Evolutionary conservation across 2,113 vertebrate species (phyloP).

Genomic region (Ammodytes dubius): DNA sequence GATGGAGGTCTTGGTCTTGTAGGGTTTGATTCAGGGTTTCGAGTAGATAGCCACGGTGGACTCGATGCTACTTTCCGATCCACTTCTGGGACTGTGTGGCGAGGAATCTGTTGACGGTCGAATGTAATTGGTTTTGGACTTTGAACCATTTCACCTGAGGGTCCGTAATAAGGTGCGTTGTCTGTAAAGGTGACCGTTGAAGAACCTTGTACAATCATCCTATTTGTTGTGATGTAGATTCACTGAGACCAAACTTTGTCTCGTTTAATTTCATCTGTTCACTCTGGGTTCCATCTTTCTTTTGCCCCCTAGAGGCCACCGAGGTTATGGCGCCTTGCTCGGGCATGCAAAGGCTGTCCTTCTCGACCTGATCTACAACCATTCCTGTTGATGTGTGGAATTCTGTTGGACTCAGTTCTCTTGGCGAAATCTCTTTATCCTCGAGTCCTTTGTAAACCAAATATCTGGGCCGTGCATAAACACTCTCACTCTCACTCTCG

Average conservation of each 20-base stretch:
- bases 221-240: slow-evolving; percentile 11
- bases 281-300: neutral
- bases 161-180: neutral
- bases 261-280: neutral
- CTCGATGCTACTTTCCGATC: neutral
- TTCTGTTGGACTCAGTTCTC: slow-evolving; percentile 14
- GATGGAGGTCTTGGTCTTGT: neutral
- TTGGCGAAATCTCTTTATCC: neutral
- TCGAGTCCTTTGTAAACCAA: neutral
- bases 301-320: neutral
- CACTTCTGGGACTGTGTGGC: neutral
- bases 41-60: neutral
- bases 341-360: neutral
- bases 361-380: neutral
- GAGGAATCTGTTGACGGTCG: neutral
- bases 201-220: neutral
- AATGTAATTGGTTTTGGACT: neutral
- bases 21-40: neutral
- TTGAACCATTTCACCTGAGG: neutral
- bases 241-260: neutral
- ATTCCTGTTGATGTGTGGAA: neutral
- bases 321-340: neutral
- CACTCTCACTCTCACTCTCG: neutral
- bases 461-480: neutral
- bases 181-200: neutral